Percentiles rank a stretch among this genome's conserved stretches.
Conservation (phyloP, 1,140 invertebrate genomes). For the Penaeus vannamei region DNA sequence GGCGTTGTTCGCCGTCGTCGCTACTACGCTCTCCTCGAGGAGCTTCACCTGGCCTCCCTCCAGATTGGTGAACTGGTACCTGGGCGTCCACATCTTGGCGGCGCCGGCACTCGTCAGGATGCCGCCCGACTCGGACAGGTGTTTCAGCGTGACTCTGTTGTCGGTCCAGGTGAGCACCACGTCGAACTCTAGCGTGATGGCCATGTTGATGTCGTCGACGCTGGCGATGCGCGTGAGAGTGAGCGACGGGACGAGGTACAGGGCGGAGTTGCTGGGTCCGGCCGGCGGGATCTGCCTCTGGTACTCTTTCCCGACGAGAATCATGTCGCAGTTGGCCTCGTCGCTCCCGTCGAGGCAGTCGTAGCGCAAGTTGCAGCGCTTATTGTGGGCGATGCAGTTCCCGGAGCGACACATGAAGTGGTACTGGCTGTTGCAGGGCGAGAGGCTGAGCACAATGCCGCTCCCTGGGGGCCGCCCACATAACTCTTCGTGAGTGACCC, state of each 20-base stretch:
- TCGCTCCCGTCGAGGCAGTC: conserved; percentile 73
- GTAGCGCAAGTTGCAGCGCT: conserved; percentile 70
- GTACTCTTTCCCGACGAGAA: conserved; percentile 34
- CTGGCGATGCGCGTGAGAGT: conserved; percentile 44
- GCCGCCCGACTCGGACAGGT: conserved; percentile 20
- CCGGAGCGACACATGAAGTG: conserved; percentile 70
- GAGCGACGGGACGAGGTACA: conserved; percentile 12
- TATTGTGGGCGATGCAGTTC: conserved; percentile 71
- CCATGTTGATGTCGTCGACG: conserved; percentile 53
- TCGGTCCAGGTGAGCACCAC: conserved; percentile 44
- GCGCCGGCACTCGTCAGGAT: conserved; percentile 36
- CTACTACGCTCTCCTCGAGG: background rate
- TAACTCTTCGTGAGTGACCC: no score
- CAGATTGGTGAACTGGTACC: conserved; percentile 30
- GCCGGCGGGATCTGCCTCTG: conserved; percentile 46
- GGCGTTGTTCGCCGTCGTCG: conserved; percentile 2
- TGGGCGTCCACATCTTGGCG: conserved; percentile 31
- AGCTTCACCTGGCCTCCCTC: conserved; percentile 33
- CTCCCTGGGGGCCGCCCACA: background rate
- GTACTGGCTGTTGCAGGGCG: conserved; percentile 45
- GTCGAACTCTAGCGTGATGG: conserved; percentile 55
- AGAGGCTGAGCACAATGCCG: background rate
- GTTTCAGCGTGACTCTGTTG: conserved; percentile 30
- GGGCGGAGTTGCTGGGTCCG: background rate
- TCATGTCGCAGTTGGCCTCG: conserved; percentile 71